These are phyloP conservation scores for Cnemophilus loriae DNA, from an alignment of 2,113 vertebrate species.

Conservation along the genomic window DNA sequence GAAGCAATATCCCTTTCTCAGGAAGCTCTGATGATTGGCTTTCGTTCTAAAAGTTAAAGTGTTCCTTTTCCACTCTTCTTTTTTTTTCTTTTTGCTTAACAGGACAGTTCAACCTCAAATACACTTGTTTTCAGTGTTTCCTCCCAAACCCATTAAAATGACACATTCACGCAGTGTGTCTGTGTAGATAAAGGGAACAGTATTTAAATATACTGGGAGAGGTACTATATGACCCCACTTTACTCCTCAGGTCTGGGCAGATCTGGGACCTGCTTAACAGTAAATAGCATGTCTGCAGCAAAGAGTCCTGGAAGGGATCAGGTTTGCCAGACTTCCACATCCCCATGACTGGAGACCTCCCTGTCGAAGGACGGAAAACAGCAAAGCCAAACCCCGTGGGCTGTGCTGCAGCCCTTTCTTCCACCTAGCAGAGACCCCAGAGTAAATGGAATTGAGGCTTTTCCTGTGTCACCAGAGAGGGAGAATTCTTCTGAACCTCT, in stretches of 20 bases:
- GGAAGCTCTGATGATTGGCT: background rate
- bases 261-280: background rate
- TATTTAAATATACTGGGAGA: background rate
- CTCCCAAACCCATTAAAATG: background rate
- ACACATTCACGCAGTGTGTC: fast-evolving
- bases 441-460: background rate
- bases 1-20: background rate
- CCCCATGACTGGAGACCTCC: background rate
- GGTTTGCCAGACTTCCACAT: background rate
- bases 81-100: background rate
- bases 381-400: background rate
- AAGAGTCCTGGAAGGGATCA: background rate
- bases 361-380: background rate
- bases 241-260: background rate
- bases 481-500: background rate
- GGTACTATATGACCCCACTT: background rate
- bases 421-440: background rate
- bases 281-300: background rate
- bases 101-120: background rate
- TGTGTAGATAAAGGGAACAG: background rate
- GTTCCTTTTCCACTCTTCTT: background rate
- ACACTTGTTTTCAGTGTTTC: background rate
- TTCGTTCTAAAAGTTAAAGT: background rate
- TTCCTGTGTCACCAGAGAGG: background rate
- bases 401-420: background rate